A percentile compares a stretch with the other conserved stretches of the same genome.
These are phyloP conservation scores for Oxyteleia sp. DNA, from an alignment of 2,888 invertebrate genomes.

Conservation along the genomic window DNA sequence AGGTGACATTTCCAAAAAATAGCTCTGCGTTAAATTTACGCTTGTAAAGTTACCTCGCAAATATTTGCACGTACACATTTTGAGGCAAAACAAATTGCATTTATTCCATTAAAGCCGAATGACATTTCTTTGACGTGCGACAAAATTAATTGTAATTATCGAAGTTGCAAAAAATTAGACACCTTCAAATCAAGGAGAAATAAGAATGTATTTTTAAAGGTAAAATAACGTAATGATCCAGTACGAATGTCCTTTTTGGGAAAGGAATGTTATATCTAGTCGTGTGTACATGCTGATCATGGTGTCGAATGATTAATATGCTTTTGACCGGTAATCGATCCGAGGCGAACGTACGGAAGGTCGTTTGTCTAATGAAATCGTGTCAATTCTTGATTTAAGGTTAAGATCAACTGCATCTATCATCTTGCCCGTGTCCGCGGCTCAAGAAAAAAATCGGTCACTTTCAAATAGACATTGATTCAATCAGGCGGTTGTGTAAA, in stretches of 20 bases:
- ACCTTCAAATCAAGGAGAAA: slow-evolving; percentile 47
- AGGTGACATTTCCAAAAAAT: background rate
- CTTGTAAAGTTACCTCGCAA: background rate
- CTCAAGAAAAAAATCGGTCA: too few species aligned
- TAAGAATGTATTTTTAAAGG: slow-evolving; percentile 33
- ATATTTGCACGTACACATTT: background rate
- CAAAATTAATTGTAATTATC: slow-evolving; percentile 42
- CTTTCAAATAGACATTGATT: too few species aligned
- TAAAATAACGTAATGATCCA: slow-evolving; percentile 35
- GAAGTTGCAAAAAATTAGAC: slow-evolving; percentile 25
- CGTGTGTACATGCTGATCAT: slow-evolving; percentile 34
- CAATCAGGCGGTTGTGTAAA: too few species aligned
- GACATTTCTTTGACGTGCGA: background rate
- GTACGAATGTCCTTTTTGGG: slow-evolving; percentile 53
- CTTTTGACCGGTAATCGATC: too few species aligned
- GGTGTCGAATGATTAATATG: slow-evolving; percentile 58
- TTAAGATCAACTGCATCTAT: too few species aligned
- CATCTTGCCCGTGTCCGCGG: too few species aligned
- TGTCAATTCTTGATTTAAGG: too few species aligned
- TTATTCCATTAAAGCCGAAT: background rate
- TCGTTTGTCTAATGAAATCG: too few species aligned
- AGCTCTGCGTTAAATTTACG: background rate
- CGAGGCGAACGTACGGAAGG: too few species aligned
- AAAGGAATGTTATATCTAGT: slow-evolving; percentile 49
- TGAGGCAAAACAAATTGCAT: slow-evolving; percentile 10